Percentiles rank a stretch among this genome's conserved stretches.
Evolutionary conservation across 2,797 vertebrate species (phyloP).

Genomic region (Echeneis naucrates): DNA sequence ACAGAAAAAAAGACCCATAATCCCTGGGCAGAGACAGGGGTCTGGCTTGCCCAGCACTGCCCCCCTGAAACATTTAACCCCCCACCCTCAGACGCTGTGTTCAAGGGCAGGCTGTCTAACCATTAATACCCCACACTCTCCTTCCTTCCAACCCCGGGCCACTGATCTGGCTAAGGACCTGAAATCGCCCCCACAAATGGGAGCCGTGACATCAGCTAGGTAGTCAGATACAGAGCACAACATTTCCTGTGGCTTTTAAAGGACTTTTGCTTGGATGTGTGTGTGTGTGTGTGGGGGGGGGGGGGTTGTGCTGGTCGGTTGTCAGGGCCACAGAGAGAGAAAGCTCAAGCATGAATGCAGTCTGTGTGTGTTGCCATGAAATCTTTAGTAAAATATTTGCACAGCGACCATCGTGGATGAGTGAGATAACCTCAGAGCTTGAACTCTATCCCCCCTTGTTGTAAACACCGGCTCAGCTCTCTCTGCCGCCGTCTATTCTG

Average conservation of each 20-base stretch:
- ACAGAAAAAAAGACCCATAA: conserved; percentile 16
- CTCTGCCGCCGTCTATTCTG: conserved; percentile 12
- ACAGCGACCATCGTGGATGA: conserved; percentile 94
- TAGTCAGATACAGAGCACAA: conserved; percentile 30
- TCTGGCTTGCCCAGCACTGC: conserved; percentile 13
- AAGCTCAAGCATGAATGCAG: conserved; percentile 42
- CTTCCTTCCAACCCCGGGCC: conserved; percentile 12
- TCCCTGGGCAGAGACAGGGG: conserved; percentile 21
- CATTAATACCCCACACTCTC: conserved; percentile 15
- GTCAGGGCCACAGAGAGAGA: conserved; percentile 34
- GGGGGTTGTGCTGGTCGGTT: conserved; percentile 3
- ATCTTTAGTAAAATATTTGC: conserved; percentile 99
- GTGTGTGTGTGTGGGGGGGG: conserved; percentile 27
- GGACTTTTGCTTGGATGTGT: conserved; percentile 42
- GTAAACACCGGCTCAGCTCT: conserved; percentile 23
- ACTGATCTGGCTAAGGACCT: conserved; percentile 48
- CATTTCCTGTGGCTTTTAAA: conserved; percentile 55
- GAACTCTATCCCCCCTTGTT: conserved; percentile 86
- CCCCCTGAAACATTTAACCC: conserved; percentile 38
- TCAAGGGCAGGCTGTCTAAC: conserved; percentile 30
- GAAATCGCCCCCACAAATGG: conserved; percentile 41
- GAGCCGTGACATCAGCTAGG: conserved; percentile 40
- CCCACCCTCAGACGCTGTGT: neutral
- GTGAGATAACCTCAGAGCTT: conserved; percentile 97
- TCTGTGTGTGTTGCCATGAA: conserved; percentile 88